Evolutionary conservation across 2,113 vertebrate genomes (phyloP).

Genomic region (Seriola rivoliana): DNA sequence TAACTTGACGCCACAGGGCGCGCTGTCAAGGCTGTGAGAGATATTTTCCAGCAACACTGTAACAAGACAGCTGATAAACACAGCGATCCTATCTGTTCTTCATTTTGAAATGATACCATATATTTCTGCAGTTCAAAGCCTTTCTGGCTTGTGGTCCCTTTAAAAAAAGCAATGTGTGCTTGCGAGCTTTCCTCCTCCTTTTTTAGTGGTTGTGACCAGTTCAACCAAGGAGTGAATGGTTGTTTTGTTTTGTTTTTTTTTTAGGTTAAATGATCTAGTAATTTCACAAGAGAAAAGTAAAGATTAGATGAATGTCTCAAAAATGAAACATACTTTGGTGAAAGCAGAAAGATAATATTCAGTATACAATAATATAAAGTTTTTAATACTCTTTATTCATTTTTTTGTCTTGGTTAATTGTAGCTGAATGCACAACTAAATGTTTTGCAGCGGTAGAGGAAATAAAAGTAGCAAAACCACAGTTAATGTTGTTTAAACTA

Average conservation of each 20-base stretch:
- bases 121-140: background rate
- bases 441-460: no score
- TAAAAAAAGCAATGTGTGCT: background rate
- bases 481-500: background rate
- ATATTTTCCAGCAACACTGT: slow-evolving; percentile 35
- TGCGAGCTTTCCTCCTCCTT: background rate
- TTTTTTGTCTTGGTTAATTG: no score
- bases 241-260: no score
- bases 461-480: no score
- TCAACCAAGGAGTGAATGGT: background rate
- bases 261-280: background rate
- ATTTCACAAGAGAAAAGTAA: background rate
- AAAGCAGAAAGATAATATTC: no score
- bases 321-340: background rate
- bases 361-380: no score
- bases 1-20: slow-evolving; percentile 64
- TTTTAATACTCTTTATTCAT: no score
- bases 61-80: slow-evolving; percentile 53
- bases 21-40: slow-evolving; percentile 57
- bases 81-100: slow-evolving; percentile 9
- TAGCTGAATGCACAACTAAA: no score
- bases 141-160: background rate
- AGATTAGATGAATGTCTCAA: background rate
- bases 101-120: slow-evolving; percentile 13
- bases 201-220: no score